Evolutionary conservation across 1,140 invertebrate genomes (phyloP).

Genomic region (Dinoponera quadriceps): DNA sequence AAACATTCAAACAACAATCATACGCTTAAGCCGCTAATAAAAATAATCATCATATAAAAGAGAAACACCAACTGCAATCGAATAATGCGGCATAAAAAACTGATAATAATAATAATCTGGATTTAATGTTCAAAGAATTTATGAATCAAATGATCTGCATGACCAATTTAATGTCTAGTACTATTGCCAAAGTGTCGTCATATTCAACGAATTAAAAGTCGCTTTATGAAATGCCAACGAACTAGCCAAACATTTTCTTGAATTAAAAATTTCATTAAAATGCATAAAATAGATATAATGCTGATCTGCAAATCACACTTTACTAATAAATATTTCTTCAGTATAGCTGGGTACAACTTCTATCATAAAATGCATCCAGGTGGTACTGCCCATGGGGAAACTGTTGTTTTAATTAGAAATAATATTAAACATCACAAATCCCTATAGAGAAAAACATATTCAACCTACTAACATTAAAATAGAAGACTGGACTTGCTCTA

Average conservation of each 20-base stretch:
- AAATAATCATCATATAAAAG: neutral
- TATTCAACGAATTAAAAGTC: neutral
- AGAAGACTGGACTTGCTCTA: neutral
- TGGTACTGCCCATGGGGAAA: neutral
- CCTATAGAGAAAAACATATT: neutral
- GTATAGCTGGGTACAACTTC: neutral
- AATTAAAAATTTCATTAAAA: slow-evolving; percentile 5
- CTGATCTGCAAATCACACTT: neutral
- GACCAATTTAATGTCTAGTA: neutral
- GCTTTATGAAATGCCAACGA: neutral
- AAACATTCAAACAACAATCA: too few species aligned
- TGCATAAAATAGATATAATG: neutral
- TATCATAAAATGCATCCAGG: neutral
- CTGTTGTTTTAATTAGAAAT: neutral
- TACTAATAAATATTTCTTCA: neutral
- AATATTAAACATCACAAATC: neutral
- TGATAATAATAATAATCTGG: too few species aligned
- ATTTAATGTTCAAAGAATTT: neutral
- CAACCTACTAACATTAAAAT: neutral
- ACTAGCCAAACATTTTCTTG: neutral
- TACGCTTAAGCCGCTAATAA: too few species aligned
- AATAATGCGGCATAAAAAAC: neutral
- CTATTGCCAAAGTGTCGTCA: neutral
- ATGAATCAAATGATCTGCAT: neutral
- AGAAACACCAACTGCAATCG: neutral